Conservation (phyloP, 2,113 vertebrate species). For the Sphaerodactylus townsendi region DNA sequence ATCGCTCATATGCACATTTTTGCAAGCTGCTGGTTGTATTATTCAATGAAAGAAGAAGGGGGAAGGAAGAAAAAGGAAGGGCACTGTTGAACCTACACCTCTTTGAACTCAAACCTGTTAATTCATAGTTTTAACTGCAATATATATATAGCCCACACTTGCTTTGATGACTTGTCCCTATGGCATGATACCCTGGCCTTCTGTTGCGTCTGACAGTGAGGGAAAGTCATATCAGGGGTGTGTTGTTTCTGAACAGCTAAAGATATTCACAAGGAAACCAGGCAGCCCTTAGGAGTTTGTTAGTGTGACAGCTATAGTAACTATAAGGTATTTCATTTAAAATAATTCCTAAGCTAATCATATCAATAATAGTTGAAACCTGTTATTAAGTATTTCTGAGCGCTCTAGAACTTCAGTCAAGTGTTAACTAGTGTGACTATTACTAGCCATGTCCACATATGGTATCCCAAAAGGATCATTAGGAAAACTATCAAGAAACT, state of each 20-base stretch:
- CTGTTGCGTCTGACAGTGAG: background rate
- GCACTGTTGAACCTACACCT: background rate
- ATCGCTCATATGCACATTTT: background rate
- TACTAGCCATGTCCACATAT: background rate
- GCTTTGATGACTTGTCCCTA: background rate
- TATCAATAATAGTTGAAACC: too few species aligned
- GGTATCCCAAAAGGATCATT: background rate
- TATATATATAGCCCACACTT: background rate
- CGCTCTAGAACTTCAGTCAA: too few species aligned
- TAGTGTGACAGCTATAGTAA: too few species aligned
- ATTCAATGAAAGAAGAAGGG: background rate
- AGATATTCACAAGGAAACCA: background rate
- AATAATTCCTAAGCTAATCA: too few species aligned
- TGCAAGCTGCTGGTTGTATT: background rate
- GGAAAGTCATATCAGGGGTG: background rate
- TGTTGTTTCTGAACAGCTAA: background rate
- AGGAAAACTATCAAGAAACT: background rate
- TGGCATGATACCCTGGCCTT: background rate
- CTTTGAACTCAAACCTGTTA: too few species aligned
- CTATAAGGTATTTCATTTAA: too few species aligned
- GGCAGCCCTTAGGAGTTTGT: background rate
- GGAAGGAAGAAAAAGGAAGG: background rate
- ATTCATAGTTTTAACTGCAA: background rate
- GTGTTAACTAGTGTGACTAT: background rate
- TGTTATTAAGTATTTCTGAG: too few species aligned